Percentiles rank a stretch among this genome's conserved stretches.
phyloP scores from a whole-genome alignment of 2,888 invertebrate genomes.

The Drosophila stalkeri region DNA sequence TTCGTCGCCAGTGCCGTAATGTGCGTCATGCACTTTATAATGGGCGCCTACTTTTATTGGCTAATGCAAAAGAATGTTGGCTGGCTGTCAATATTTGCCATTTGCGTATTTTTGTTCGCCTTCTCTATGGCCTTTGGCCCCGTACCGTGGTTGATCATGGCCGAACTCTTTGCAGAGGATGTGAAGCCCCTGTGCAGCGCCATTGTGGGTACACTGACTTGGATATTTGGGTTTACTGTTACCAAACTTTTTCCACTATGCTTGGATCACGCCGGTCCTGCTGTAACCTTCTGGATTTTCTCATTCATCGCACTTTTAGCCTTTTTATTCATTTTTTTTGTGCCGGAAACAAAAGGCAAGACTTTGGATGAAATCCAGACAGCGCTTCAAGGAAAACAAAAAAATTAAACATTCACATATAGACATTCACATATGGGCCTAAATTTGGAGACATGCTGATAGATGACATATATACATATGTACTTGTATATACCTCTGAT shows the following conservation, averaged over 20 bases:
- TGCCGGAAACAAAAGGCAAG: conserved; percentile 86
- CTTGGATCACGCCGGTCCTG: conserved; percentile 86
- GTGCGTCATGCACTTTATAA: conserved; percentile 88
- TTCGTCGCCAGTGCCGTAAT: conserved; percentile 89
- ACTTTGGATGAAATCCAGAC: conserved; percentile 74
- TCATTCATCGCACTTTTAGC: conserved; percentile 87
- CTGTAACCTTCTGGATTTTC: conserved; percentile 90
- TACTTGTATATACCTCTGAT: no score
- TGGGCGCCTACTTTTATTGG: conserved; percentile 88
- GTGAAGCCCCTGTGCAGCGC: conserved; percentile 91
- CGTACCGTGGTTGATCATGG: conserved; percentile 89
- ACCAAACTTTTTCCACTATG: conserved; percentile 88
- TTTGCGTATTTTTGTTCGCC: conserved; percentile 90
- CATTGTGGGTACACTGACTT: conserved; percentile 91
- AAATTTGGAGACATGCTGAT: not conserved
- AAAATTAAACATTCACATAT: not conserved
- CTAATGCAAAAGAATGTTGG: conserved; percentile 84
- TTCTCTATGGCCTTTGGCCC: conserved; percentile 94
- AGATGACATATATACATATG: no score
- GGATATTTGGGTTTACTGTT: conserved; percentile 91
- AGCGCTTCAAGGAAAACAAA: conserved; percentile 5
- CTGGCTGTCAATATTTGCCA: conserved; percentile 90
- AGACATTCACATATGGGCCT: no score
- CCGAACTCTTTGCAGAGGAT: conserved; percentile 91
- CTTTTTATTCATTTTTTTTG: conserved; percentile 88